Percentiles rank a stretch among this genome's conserved stretches.
Evolutionary conservation across 2,888 invertebrate species (phyloP).

Genomic region (Heliconius sara): DNA sequence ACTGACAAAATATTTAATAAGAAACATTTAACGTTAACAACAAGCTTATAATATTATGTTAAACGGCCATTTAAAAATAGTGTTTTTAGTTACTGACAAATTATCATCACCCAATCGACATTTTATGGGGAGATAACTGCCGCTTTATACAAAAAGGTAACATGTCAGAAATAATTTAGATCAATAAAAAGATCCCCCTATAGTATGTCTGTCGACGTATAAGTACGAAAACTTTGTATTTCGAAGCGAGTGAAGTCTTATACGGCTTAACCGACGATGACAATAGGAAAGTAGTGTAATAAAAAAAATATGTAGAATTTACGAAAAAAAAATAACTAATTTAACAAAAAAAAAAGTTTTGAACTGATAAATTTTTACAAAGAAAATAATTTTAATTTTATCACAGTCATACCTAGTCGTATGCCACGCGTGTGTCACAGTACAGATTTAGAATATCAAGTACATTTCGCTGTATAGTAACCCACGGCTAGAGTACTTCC

Average conservation of each 20-base stretch:
- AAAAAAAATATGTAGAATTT: neutral
- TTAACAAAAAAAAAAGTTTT: neutral
- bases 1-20: neutral
- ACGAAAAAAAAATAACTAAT: neutral
- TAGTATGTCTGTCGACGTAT: slow-evolving; percentile 9
- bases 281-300: no score
- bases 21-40: neutral
- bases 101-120: slow-evolving; percentile 13
- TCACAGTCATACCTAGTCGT: neutral
- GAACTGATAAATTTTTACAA: neutral
- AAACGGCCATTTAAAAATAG: slow-evolving; percentile 18
- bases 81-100: slow-evolving; percentile 6
- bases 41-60: slow-evolving; percentile 1
- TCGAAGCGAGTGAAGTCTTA: slow-evolving; percentile 13
- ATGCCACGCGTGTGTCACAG: slow-evolving; percentile 20
- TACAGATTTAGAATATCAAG: slow-evolving; percentile 26
- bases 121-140: slow-evolving; percentile 25
- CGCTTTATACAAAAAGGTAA: slow-evolving; percentile 21
- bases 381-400: neutral
- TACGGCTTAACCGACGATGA: neutral
- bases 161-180: slow-evolving; percentile 28
- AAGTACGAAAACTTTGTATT: slow-evolving; percentile 13
- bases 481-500: slow-evolving; percentile 18
- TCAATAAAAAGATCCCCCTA: slow-evolving; percentile 29
- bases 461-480: slow-evolving; percentile 20